Evolutionary conservation across 2,888 invertebrate genomes (phyloP).

Genomic region (Dastarcus helophoroides): DNA sequence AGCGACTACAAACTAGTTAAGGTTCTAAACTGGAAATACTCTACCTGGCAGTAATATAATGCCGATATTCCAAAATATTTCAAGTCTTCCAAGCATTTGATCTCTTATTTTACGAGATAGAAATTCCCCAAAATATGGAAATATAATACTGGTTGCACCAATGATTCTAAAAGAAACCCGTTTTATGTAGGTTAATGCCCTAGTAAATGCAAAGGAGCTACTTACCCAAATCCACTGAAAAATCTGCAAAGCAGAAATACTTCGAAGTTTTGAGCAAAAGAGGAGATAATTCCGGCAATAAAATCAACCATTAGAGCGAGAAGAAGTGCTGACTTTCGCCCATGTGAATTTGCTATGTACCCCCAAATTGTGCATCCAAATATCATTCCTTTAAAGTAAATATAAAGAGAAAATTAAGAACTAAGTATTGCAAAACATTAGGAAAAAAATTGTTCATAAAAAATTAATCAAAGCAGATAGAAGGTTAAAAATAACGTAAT

Average conservation of each 20-base stretch:
- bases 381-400: slow-evolving; percentile 53
- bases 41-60: slow-evolving; percentile 48
- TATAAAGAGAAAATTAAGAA: not conserved
- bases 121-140: slow-evolving; percentile 49
- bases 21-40: too few species aligned
- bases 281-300: slow-evolving; percentile 45
- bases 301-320: slow-evolving; percentile 50
- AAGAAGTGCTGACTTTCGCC: slow-evolving; percentile 53
- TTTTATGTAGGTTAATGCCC: not conserved
- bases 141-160: slow-evolving; percentile 47
- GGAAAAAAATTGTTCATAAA: too few species aligned
- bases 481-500: too few species aligned
- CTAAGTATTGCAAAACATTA: not conserved
- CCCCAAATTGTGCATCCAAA: slow-evolving; percentile 65
- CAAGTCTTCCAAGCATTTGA: slow-evolving; percentile 45
- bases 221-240: slow-evolving; percentile 49
- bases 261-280: slow-evolving; percentile 44
- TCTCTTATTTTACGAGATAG: slow-evolving; percentile 43
- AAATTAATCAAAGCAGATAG: too few species aligned
- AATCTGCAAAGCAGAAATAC: slow-evolving; percentile 52
- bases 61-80: slow-evolving; percentile 51
- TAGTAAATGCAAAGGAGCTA: slow-evolving; percentile 4
- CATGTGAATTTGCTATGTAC: slow-evolving; percentile 53
- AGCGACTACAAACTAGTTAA: not conserved
- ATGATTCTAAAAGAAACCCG: slow-evolving; percentile 37